Conservation (phyloP, 2,113 vertebrate genomes). For the Columba livia region DNA sequence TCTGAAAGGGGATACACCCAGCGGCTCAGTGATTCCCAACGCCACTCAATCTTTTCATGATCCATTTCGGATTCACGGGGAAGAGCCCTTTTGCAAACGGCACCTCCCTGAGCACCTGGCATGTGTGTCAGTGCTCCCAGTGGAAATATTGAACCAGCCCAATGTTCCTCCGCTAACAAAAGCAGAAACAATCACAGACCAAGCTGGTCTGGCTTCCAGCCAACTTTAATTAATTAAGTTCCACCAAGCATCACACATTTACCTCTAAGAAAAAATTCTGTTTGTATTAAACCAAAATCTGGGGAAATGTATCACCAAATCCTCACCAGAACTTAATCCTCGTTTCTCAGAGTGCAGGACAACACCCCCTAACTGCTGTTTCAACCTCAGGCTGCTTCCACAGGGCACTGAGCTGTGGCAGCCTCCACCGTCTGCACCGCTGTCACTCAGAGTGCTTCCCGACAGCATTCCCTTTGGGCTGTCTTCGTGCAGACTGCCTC, state of each 20-base stretch:
- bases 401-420: neutral
- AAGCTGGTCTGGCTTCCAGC: neutral
- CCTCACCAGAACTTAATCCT: neutral
- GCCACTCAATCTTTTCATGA: neutral
- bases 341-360: neutral
- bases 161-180: neutral
- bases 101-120: neutral
- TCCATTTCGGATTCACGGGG: neutral
- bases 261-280: neutral
- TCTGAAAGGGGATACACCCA: neutral
- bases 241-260: neutral
- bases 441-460: neutral
- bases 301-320: neutral
- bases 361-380: neutral
- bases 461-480: neutral
- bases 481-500: neutral
- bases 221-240: conserved; percentile 33
- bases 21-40: neutral
- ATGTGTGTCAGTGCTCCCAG: neutral
- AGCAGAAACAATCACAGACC: neutral
- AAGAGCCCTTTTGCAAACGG: neutral
- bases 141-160: neutral
- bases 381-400: neutral
- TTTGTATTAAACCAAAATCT: neutral
- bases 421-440: neutral